Conservation (phyloP, 1,140 invertebrate species). For the Venturia canescens region DNA sequence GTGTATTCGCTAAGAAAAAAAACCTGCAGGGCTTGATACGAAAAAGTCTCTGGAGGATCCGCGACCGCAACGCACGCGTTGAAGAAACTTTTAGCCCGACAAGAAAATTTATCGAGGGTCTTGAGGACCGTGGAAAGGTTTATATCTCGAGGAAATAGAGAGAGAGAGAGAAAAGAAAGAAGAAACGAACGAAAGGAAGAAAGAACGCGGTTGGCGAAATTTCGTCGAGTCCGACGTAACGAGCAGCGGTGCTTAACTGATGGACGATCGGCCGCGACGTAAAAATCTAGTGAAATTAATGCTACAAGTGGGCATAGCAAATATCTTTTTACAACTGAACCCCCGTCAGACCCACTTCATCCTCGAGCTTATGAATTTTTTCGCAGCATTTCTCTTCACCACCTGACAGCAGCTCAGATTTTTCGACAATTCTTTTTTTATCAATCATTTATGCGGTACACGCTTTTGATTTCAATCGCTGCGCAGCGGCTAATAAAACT, state of each 20-base stretch:
- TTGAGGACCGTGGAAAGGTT: neutral
- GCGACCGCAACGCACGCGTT: neutral
- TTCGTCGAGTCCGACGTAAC: neutral
- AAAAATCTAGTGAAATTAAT: conserved; percentile 18
- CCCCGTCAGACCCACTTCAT: neutral
- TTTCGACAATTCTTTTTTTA: neutral
- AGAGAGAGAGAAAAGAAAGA: neutral
- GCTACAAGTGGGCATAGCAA: conserved; percentile 7
- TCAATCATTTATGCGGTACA: neutral
- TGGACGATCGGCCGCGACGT: conserved; percentile 1
- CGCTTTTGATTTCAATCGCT: no score
- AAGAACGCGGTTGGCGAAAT: neutral
- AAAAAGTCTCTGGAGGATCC: conserved; percentile 18
- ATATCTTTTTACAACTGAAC: neutral
- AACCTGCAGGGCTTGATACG: conserved; percentile 3
- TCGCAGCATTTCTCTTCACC: no score
- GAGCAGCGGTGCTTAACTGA: conserved; percentile 1
- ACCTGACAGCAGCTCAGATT: no score
- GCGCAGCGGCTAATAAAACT: no score
- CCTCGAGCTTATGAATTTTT: neutral
- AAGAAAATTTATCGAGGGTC: conserved; percentile 37
- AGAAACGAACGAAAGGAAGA: neutral
- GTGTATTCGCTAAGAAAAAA: neutral
- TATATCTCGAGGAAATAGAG: neutral
- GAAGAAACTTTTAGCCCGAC: conserved; percentile 29